Percentiles rank a stretch among this genome's conserved stretches.
phyloP scores from a whole-genome alignment of 1,140 invertebrate species.

The Drosophila pectinifera region DNA sequence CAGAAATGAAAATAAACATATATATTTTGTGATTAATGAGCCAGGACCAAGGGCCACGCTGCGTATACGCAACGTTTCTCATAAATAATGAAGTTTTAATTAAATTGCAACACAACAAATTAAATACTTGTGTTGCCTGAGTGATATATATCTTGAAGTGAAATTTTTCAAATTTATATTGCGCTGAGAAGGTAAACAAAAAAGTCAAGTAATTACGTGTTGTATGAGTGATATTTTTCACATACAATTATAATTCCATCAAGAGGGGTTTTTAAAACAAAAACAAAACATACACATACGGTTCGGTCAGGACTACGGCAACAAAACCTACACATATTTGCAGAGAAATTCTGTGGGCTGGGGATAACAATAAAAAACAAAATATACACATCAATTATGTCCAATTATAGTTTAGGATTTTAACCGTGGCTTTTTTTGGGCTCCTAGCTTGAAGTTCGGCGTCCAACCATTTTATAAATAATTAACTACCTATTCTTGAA shows the following conservation, averaged over 20 bases:
- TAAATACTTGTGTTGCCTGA: slow-evolving; percentile 36
- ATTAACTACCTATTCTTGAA: too few species aligned
- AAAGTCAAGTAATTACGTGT: background rate
- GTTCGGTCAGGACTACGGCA: too few species aligned
- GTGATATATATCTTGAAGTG: slow-evolving; percentile 25
- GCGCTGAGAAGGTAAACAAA: background rate
- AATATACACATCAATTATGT: too few species aligned
- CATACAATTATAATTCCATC: too few species aligned
- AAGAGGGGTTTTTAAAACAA: too few species aligned
- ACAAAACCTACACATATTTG: too few species aligned
- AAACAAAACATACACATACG: background rate
- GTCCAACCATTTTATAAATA: too few species aligned
- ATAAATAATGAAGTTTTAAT: slow-evolving; percentile 19
- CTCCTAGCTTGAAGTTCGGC: too few species aligned
- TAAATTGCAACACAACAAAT: slow-evolving; percentile 16
- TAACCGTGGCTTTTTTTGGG: too few species aligned
- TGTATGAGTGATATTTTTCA: slow-evolving; percentile 1
- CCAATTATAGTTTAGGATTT: too few species aligned
- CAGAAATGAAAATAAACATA: slow-evolving; percentile 52
- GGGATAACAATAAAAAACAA: too few species aligned
- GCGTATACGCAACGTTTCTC: slow-evolving; percentile 32
- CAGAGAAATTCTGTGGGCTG: rapidly evolving
- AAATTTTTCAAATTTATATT: background rate
- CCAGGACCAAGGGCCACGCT: slow-evolving; percentile 19
- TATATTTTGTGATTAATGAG: slow-evolving; percentile 64